A percentile compares a stretch with the other conserved stretches of the same genome.
These are phyloP conservation scores for Piscicola geometra DNA, from an alignment of 2,888 invertebrate genomes.

Conservation along the genomic window DNA sequence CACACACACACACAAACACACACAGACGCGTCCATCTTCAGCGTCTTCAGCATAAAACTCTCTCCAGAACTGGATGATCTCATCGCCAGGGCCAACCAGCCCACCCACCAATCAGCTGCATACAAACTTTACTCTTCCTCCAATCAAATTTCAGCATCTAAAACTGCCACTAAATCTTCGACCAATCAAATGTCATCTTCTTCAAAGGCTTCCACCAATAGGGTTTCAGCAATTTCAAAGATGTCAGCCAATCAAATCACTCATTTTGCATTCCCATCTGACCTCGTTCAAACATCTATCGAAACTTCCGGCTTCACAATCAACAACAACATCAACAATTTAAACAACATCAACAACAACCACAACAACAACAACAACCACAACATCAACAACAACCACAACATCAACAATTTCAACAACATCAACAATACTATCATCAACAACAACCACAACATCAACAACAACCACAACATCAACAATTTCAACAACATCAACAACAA, in stretches of 20 bases:
- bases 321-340: neutral
- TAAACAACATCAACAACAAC: neutral
- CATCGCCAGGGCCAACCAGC: neutral
- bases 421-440: no score
- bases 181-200: no score
- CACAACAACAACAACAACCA: neutral
- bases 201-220: no score
- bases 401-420: neutral
- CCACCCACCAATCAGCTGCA: neutral
- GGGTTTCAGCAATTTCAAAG: neutral
- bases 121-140: no score
- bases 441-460: no score
- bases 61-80: slow-evolving; percentile 65
- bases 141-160: no score
- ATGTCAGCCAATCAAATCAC: slow-evolving; percentile 6
- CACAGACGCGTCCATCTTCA: slow-evolving; percentile 86
- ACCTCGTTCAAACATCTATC: neutral
- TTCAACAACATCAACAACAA: no score
- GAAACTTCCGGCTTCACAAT: neutral
- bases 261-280: neutral
- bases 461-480: no score
- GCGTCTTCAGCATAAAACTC: slow-evolving; percentile 82
- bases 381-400: neutral
- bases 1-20: neutral
- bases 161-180: no score